Base-by-base conservation (phyloP, 2,888 invertebrate genomes). In the Conchocele bisecta region DNA sequence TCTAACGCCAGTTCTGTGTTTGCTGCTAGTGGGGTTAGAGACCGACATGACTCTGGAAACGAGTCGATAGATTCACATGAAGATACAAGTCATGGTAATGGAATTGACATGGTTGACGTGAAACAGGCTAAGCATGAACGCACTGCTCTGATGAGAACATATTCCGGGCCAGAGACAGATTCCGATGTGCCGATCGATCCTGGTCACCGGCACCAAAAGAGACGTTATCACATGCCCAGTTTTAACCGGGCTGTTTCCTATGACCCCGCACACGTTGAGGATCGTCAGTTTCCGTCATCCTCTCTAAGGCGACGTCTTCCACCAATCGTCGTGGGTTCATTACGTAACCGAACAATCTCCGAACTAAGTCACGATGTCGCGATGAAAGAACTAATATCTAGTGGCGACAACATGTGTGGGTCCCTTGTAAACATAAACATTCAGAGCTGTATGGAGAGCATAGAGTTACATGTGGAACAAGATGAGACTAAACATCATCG, bases 381-480 rank as follows among this genome's bases (percentile, higher is more conserved):
- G 13, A 59, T 46, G 26, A 35, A 54, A 20, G 67, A 59, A 9
- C 22, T 67, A 17, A 59, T 54, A 29, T n/a, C 67, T 3, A 59
- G 59, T 22, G 37, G 41, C 7, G 67, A 67, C n/a, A 39, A 50
- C 6, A 11, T 42, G 22, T 51, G 31, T 51, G 53, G 35, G 17
- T 46, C 60, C 7, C 31, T 59, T 15, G 56, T 26, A n/a, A 24
- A 51, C 11, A 13, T 48, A 5, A 20, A 13, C n/a, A 3, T 17
- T 7, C 20, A 26, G 6, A 26, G 3, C 5, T 2, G 15, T 28
- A 13, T n/a, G 26, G n/a, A 20, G 48, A 15, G 26, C n/a, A n/a
- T n/a, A n/a, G n/a, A n/a, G n/a, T 42, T 22, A 42, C 22, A 44
- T 44, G 15, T 26, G 3, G 44, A 44, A n/a, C 17, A 15, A 3